Percentiles rank a stretch among this genome's conserved stretches.
Conservation (phyloP, 2,888 invertebrate genomes). For the Morpho achilles region DNA sequence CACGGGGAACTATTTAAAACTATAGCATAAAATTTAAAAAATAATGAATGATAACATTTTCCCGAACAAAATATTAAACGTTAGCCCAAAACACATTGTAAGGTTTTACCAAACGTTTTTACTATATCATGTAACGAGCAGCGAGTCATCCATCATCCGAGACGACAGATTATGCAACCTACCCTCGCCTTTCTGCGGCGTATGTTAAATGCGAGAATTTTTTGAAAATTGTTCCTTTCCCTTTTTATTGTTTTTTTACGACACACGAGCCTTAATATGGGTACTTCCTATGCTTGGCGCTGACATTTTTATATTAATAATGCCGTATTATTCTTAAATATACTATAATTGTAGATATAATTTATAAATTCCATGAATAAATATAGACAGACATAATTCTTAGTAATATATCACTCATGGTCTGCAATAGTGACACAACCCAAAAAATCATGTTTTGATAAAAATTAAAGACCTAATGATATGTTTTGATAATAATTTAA, state of each 20-base stretch:
- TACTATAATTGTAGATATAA: too few relatives aligned
- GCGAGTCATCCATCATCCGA: slow-evolving; percentile 39
- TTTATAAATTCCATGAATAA: too few relatives aligned
- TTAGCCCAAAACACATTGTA: slow-evolving; percentile 26
- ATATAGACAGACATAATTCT: too few relatives aligned
- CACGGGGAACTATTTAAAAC: too few relatives aligned
- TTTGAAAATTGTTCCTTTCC: slow-evolving; percentile 27
- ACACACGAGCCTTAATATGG: background rate
- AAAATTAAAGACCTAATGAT: too few relatives aligned
- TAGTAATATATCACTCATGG: too few relatives aligned
- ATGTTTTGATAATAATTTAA: too few relatives aligned
- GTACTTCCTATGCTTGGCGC: too few relatives aligned
- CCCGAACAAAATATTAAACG: slow-evolving; percentile 10
- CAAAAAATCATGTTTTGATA: too few relatives aligned
- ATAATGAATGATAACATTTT: slow-evolving; percentile 8
- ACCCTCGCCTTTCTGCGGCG: slow-evolving; percentile 30
- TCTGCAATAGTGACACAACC: too few relatives aligned
- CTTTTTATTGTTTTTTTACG: slow-evolving; percentile 31
- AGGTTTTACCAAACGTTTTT: slow-evolving; percentile 26
- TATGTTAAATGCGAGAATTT: slow-evolving; percentile 33
- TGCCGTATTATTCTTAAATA: background rate
- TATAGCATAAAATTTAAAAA: background rate
- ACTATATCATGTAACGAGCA: slow-evolving; percentile 29
- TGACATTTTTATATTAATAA: background rate
- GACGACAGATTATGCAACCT: slow-evolving; percentile 44